Evolutionary conservation across 2,797 vertebrate genomes (phyloP), one percentile per base, ranked within the genome.

Genomic region (Lacerta bilineata): DNA sequence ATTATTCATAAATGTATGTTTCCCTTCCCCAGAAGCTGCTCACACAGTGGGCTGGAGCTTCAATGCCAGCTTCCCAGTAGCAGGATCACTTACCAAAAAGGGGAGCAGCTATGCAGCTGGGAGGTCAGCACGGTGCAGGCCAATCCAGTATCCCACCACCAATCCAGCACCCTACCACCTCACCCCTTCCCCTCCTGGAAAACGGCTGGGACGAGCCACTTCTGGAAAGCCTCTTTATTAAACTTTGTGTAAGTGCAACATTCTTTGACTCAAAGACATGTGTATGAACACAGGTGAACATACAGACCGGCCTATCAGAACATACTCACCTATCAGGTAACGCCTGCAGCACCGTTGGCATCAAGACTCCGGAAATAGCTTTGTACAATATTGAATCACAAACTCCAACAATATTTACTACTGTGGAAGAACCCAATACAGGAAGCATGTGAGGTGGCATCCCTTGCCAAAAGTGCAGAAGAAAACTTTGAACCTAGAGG

Each of bases 401-500:
- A 87, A 99, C 99, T 5, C 99, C 99, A 5, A 99, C 99, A 72
- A 99, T 99, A 95, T 99, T 99, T 76, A 99, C 99, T 95, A 99
- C 99, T 0, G 98, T 99, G 92, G 98, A 96, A 84, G 98, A 99
- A 94, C 99, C 98, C 92, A 99, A 95, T 64, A 99, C 98, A 0
- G 99, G 99, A 92, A 99, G 97, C 99, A 99, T 99, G 96, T 99
- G 99, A 87, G 99, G 98, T 0, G 99, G 99, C 99, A 99, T 99
- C 86, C 99, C 99, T 97, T 99, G 99, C 99, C 99, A 99, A 97
- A 99, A 99, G 98, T 99, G 99, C 97, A 99, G 97, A 96, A 99
- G 97, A 96, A 99, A 99, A 95, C 99, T 99, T 96, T 99, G 99
- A 97, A 99, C 99, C 99, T 99, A 95, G 18, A 87, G 41, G 3